These are phyloP conservation scores for Zingel zingel DNA, from an alignment of 2,113 vertebrate species.

Conservation along the genomic window DNA sequence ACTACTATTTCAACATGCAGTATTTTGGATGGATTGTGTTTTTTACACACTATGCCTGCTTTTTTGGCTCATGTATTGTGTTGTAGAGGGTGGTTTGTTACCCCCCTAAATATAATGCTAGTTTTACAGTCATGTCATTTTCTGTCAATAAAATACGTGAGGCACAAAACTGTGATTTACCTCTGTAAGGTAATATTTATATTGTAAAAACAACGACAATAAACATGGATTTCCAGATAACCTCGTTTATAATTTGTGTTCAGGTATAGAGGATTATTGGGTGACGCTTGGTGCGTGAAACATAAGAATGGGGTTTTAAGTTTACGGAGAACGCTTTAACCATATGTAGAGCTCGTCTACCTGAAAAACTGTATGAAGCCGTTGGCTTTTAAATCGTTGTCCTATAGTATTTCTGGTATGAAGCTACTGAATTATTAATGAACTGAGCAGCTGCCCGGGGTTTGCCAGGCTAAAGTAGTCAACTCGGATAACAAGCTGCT, in stretches of 20 bases:
- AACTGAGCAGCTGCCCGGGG: slow-evolving; percentile 62
- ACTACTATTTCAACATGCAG: neutral
- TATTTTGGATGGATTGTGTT: neutral
- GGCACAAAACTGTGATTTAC: neutral
- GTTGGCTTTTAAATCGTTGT: slow-evolving; percentile 49
- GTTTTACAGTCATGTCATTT: neutral
- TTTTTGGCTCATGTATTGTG: neutral
- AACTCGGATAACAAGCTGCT: neutral
- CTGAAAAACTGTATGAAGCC: slow-evolving; percentile 23
- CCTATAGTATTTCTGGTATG: slow-evolving; percentile 69
- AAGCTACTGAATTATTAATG: slow-evolving; percentile 83
- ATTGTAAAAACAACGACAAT: slow-evolving; percentile 4
- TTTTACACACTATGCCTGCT: neutral
- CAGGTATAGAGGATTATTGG: neutral
- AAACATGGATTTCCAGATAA: neutral
- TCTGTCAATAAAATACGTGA: slow-evolving; percentile 7
- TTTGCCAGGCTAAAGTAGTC: slow-evolving; percentile 65
- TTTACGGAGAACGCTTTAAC: neutral
- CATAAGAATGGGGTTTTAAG: neutral
- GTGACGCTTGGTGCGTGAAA: neutral
- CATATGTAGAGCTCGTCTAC: neutral
- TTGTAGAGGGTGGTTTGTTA: neutral
- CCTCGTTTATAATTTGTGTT: neutral
- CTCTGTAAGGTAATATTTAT: neutral
- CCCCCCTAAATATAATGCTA: neutral